Percentiles rank a stretch among this genome's conserved stretches.
Conservation (phyloP, 2,113 vertebrate species). For the Thomomys bottae region DNA sequence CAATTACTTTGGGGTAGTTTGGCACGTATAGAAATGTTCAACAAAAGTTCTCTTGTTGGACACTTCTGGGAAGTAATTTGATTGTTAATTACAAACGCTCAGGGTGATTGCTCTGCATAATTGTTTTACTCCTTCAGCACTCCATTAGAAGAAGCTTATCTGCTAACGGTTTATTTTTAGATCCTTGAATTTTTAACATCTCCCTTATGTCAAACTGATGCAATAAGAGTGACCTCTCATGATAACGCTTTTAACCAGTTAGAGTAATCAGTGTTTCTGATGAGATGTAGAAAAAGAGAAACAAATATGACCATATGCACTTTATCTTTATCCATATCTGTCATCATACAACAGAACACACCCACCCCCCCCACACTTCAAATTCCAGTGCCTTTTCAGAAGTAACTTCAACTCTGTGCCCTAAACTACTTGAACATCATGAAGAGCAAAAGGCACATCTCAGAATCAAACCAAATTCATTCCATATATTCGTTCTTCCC, state of each 20-base stretch:
- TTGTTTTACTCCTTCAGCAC: conserved; percentile 75
- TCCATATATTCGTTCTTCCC: conserved; percentile 56
- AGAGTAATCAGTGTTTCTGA: conserved; percentile 13
- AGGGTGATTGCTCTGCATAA: conserved; percentile 74
- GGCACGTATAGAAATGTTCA: conserved; percentile 81
- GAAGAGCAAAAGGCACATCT: conserved; percentile 55
- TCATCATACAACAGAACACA: conserved; percentile 7
- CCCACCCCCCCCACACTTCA: background rate
- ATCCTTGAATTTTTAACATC: conserved; percentile 69
- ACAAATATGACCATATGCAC: background rate
- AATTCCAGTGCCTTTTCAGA: conserved; percentile 42
- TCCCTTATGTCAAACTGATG: conserved; percentile 59
- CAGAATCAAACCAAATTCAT: conserved; percentile 60
- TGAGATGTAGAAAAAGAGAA: conserved; percentile 11
- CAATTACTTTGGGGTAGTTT: conserved; percentile 88
- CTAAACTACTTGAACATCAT: conserved; percentile 43
- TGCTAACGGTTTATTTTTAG: conserved; percentile 76
- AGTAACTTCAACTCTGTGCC: conserved; percentile 41
- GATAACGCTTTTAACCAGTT: conserved; percentile 49
- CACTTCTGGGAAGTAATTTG: conserved; percentile 79
- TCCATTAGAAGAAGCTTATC: conserved; percentile 70
- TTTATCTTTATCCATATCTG: conserved; percentile 34
- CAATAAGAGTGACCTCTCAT: conserved; percentile 50
- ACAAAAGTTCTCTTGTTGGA: conserved; percentile 84
- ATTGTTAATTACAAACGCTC: conserved; percentile 81